A percentile compares a stretch with the other conserved stretches of the same genome.
These are phyloP conservation scores for Collichthys lucidus DNA, from an alignment of 2,113 vertebrate genomes.

Conservation along the genomic window DNA sequence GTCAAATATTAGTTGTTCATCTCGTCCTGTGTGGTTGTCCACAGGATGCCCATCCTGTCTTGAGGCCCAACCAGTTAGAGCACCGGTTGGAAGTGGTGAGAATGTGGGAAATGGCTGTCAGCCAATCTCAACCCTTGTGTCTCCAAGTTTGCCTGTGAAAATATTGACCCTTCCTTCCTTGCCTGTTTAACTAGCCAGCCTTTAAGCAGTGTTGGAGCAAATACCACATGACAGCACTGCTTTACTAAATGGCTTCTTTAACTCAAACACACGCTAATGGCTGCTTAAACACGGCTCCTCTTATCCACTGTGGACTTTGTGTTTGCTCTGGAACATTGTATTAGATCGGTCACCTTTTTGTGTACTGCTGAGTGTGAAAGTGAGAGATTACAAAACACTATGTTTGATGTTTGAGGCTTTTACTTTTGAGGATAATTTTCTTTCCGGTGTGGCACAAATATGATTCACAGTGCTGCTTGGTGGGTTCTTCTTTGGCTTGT, in stretches of 20 bases:
- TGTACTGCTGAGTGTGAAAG: slow-evolving; percentile 46
- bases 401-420: slow-evolving; percentile 47
- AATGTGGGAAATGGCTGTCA: slow-evolving; percentile 64
- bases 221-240: slow-evolving; percentile 76
- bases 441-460: slow-evolving; percentile 11
- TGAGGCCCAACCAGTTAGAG: slow-evolving; percentile 6
- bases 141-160: slow-evolving; percentile 78
- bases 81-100: slow-evolving; percentile 24
- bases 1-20: not conserved
- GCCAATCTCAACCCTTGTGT: slow-evolving; percentile 69
- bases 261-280: slow-evolving; percentile 78
- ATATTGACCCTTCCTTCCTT: slow-evolving; percentile 84
- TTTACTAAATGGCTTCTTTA: slow-evolving; percentile 67
- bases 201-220: slow-evolving; percentile 83
- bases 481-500: slow-evolving; percentile 14
- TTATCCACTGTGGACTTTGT: slow-evolving; percentile 71
- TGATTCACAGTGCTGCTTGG: not conserved
- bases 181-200: slow-evolving; percentile 80
- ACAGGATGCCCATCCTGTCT: slow-evolving; percentile 44
- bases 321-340: slow-evolving; percentile 78
- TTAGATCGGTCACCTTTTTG: slow-evolving; percentile 58
- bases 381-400: slow-evolving; percentile 39
- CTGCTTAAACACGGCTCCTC: slow-evolving; percentile 72
- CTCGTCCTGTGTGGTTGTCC: slow-evolving; percentile 13
- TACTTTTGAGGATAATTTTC: slow-evolving; percentile 31